Evolutionary conservation across 2,113 vertebrate species (phyloP).

Genomic region (Nyctibius bracteatus): DNA sequence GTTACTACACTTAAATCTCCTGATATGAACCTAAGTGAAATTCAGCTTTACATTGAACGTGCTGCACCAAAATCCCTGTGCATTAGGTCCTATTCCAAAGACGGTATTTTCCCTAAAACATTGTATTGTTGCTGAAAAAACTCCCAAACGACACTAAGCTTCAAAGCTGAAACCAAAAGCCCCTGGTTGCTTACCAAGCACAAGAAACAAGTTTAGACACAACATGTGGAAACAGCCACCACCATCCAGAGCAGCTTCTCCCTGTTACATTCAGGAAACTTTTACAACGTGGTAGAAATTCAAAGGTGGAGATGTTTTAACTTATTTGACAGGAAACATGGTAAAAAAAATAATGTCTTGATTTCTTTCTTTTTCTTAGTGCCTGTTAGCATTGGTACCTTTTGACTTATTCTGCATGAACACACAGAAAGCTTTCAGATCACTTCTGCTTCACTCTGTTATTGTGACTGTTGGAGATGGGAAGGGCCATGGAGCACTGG

Average conservation of each 20-base stretch:
- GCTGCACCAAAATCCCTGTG: background rate
- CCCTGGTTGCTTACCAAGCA: background rate
- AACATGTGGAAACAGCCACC: background rate
- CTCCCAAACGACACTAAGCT: background rate
- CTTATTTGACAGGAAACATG: background rate
- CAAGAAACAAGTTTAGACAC: background rate
- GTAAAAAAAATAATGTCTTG: fast-evolving
- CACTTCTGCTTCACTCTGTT: background rate
- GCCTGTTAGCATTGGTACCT: background rate
- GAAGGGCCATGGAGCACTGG: background rate
- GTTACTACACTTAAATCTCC: background rate
- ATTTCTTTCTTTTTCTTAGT: background rate
- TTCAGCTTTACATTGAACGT: background rate
- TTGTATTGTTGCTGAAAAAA: background rate
- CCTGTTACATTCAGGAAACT: background rate
- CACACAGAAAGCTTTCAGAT: background rate
- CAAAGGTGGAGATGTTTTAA: background rate
- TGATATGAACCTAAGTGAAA: background rate
- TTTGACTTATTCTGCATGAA: background rate
- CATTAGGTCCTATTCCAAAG: background rate
- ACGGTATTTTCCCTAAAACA: background rate
- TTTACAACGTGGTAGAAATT: background rate
- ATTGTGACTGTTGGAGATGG: background rate
- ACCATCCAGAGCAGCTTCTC: background rate
- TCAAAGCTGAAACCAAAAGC: background rate